Evolutionary conservation across 2,113 vertebrate species (phyloP).

Genomic region (Sorex araneus): DNA sequence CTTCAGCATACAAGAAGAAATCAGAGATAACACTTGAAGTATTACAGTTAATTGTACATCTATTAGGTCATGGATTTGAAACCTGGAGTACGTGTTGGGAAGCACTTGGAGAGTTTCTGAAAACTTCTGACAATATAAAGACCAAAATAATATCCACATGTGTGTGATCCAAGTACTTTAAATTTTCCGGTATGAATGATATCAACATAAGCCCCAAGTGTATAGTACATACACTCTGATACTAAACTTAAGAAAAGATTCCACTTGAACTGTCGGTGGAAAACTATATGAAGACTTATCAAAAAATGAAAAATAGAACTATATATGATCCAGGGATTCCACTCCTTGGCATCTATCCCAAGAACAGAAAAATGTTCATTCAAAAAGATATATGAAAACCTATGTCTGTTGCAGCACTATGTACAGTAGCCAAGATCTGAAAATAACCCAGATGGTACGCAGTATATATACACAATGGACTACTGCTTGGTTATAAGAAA

Average conservation of each 20-base stretch:
- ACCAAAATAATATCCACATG: background rate
- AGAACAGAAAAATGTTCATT: too few relatives aligned
- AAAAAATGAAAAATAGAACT: too few relatives aligned
- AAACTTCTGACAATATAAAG: background rate
- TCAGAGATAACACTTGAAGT: background rate
- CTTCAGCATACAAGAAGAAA: background rate
- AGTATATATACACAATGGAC: too few relatives aligned
- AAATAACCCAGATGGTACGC: too few relatives aligned
- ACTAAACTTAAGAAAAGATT: background rate
- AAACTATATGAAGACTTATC: too few relatives aligned
- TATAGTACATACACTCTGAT: background rate
- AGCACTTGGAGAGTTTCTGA: background rate
- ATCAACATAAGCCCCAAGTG: background rate
- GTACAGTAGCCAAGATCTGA: too few relatives aligned
- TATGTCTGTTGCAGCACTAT: too few relatives aligned
- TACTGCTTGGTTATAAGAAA: too few relatives aligned
- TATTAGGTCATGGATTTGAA: background rate
- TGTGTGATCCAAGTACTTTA: background rate
- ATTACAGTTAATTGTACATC: background rate
- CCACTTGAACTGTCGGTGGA: too few relatives aligned
- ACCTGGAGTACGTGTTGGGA: background rate
- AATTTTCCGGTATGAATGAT: background rate
- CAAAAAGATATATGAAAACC: too few relatives aligned
- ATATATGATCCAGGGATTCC: too few relatives aligned
- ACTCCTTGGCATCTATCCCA: too few relatives aligned